Base-by-base conservation (phyloP, 2,797 vertebrate genomes). In the Paratrypauchen microcephalus region DNA sequence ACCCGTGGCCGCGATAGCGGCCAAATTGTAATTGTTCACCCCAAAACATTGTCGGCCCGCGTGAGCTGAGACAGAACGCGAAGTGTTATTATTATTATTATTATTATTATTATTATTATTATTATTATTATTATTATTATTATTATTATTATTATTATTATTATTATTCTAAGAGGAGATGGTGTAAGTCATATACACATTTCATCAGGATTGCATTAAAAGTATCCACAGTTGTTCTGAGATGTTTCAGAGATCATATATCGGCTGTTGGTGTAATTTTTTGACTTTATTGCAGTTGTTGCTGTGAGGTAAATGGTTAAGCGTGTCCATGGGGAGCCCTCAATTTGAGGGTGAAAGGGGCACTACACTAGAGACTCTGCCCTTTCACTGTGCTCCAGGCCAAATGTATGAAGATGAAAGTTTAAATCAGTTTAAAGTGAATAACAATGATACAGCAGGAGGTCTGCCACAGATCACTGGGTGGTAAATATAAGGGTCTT, bases 341-440 rank as follows among this genome's bases (percentile, higher is more conserved):
- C 84, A 90, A 81, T 85, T 80, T 73, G 74, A 79, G 82, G 84
- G 89, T 88, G 77, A 77, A 84, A 81, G 90, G 80, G 79, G 73
- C 79, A 85, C 80, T 81, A 81, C 79, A 85, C 80, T 81, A 81
- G 82, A 92, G 89, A 87, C 87, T 84, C 80, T 55, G 77, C 75
- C 64, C 64, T 48, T 66, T 70, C 79, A 57, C 70, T 58, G 58
- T 63, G 69, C 68, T 85, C 58, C 69, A 66, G 75, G 87, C 81
- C 85, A 88, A 83, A 92, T 86, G 71, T 88, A 85, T 83, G 83
- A 77, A 86, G 86, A 90, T 88, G 81, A 87, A 88, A 87, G 88
- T 88, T 85, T 52, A 68, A 66, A 84, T 82, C 75, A 83, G 83
- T 87, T 83, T 84, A 83, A 81, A 84, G 82, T 83, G 83, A 92